These are phyloP conservation scores for Chaetodon auriga DNA, from an alignment of 2,113 vertebrate species.

Conservation along the genomic window DNA sequence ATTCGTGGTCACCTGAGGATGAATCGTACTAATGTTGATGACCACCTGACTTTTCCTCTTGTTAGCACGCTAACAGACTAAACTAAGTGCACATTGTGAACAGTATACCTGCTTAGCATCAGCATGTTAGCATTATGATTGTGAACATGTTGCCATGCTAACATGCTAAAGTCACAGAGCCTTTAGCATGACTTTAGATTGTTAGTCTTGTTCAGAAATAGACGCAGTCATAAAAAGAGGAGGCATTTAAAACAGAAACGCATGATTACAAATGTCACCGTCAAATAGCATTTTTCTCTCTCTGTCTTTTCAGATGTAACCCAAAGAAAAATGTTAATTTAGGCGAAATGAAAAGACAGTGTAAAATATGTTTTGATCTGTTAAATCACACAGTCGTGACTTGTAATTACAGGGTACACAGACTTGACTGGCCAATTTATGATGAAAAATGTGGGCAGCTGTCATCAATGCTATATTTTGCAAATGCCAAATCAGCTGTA, in stretches of 20 bases:
- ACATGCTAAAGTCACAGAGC: too few relatives aligned
- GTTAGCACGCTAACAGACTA: not conserved
- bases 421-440: constrained; percentile 42
- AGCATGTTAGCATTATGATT: not conserved
- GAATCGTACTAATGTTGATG: not conserved
- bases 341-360: not conserved
- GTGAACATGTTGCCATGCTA: not conserved
- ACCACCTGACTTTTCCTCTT: not conserved
- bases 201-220: too few relatives aligned
- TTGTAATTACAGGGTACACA: constrained; percentile 38
- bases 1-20: not conserved
- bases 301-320: not conserved
- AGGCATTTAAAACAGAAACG: not conserved
- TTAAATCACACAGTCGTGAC: constrained; percentile 10
- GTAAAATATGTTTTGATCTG: constrained; percentile 22
- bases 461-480: constrained; percentile 41
- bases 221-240: not conserved
- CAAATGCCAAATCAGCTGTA: constrained; percentile 36
- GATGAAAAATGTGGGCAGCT: constrained; percentile 21
- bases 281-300: too few relatives aligned
- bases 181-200: too few relatives aligned
- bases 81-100: not conserved
- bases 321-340: not conserved
- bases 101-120: not conserved
- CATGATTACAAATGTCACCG: too few relatives aligned